A percentile compares a stretch with the other conserved stretches of the same genome.
Evolutionary conservation across 2,797 vertebrate species (phyloP).

Genomic region (Gallinago nigripennis): DNA sequence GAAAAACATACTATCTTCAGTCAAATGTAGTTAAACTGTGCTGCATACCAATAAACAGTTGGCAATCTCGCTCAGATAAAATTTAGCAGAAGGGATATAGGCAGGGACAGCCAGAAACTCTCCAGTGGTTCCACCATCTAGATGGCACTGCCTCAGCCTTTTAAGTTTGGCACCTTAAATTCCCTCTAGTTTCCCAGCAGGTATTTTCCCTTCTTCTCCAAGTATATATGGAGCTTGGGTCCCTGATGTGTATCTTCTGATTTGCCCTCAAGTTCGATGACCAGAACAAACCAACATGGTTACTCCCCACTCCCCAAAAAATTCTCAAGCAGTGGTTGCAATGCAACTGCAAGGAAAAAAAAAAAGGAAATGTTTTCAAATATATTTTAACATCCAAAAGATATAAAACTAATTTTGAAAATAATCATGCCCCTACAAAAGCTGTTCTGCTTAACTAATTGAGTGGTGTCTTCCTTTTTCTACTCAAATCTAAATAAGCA

Average conservation of each 20-base stretch:
- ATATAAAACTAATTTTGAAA: neutral
- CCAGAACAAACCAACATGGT: neutral
- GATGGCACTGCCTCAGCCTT: neutral
- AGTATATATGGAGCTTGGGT: neutral
- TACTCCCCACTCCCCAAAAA: neutral
- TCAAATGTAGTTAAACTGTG: neutral
- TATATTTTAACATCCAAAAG: neutral
- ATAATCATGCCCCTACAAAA: neutral
- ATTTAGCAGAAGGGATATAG: neutral
- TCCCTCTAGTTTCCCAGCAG: neutral
- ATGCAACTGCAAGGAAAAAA: neutral
- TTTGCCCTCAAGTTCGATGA: accelerated
- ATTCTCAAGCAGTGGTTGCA: neutral
- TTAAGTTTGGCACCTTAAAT: neutral
- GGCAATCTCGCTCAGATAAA: neutral
- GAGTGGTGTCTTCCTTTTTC: neutral
- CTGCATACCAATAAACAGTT: neutral
- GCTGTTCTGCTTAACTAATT: neutral
- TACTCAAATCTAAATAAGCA: neutral
- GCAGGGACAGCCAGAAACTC: neutral
- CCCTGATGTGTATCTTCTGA: neutral
- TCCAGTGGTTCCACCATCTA: neutral
- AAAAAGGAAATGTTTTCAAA: neutral
- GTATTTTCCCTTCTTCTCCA: neutral
- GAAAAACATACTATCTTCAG: neutral